Evolutionary conservation across 2,888 invertebrate species (phyloP).

Genomic region (Ctena decussata): DNA sequence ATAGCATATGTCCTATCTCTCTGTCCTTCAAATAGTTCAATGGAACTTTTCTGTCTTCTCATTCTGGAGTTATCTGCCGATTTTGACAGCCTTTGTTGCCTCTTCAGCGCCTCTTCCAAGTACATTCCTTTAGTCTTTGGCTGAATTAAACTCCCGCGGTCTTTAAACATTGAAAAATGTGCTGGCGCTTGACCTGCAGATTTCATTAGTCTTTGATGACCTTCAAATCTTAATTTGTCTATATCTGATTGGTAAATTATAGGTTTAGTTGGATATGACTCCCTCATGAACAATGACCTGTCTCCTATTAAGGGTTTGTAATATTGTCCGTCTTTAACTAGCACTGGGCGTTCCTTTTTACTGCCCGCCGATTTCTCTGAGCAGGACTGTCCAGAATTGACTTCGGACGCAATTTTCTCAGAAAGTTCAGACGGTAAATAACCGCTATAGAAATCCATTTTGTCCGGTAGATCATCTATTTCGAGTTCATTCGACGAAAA

Average conservation of each 20-base stretch:
- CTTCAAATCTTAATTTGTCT: conserved; percentile 50
- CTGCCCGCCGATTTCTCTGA: neutral
- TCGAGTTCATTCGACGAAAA: neutral
- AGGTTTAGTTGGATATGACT: conserved; percentile 42
- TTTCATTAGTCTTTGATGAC: conserved; percentile 45
- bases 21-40: conserved; percentile 48
- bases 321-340: conserved; percentile 19
- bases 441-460: conserved; percentile 54
- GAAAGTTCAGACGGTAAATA: conserved; percentile 57
- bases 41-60: neutral
- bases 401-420: conserved; percentile 37
- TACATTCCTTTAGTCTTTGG: conserved; percentile 32
- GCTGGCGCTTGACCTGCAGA: conserved; percentile 44
- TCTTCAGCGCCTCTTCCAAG: conserved; percentile 44
- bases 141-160: conserved; percentile 23
- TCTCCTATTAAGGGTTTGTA: conserved; percentile 60
- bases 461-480: neutral
- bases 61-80: neutral
- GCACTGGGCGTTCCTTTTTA: neutral
- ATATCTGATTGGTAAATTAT: conserved; percentile 49
- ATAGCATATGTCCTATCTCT: conserved; percentile 53
- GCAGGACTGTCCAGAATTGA: neutral
- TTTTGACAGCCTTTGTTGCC: conserved; percentile 10
- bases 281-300: conserved; percentile 41
- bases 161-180: conserved; percentile 57